A percentile compares a stretch with the other conserved stretches of the same genome.
Conservation (phyloP, 1,140 invertebrate species). For the Goniozus legneri region DNA sequence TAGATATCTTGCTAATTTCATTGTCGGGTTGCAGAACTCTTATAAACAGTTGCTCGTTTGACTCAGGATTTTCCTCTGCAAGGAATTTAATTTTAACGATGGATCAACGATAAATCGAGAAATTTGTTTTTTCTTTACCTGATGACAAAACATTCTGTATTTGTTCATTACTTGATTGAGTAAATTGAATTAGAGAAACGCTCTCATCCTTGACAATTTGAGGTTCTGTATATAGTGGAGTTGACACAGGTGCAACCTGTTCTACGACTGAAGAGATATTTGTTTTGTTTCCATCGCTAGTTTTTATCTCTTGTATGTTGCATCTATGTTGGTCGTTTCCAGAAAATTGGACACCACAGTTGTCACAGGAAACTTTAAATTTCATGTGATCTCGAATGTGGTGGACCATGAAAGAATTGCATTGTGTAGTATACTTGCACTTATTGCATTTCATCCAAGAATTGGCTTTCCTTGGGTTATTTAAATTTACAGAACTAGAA, state of each 20-base stretch:
- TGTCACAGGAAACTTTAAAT: slow-evolving; percentile 20
- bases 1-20: slow-evolving; percentile 8
- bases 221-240: slow-evolving; percentile 9
- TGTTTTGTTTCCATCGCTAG: no score
- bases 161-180: slow-evolving; percentile 13
- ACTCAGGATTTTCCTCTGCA: slow-evolving; percentile 10
- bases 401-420: slow-evolving; percentile 39
- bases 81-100: slow-evolving; percentile 6
- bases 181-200: slow-evolving; percentile 21
- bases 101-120: no score
- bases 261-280: no score
- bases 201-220: slow-evolving; percentile 16
- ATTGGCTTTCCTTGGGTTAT: slow-evolving; percentile 24
- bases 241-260: slow-evolving; percentile 8
- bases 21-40: slow-evolving; percentile 23
- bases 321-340: slow-evolving; percentile 7
- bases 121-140: slow-evolving; percentile 19
- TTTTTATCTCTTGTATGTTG: neutral
- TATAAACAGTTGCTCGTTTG: slow-evolving; percentile 18
- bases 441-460: slow-evolving; percentile 46
- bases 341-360: slow-evolving; percentile 21
- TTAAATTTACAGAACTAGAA: slow-evolving; percentile 12
- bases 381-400: slow-evolving; percentile 37
- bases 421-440: slow-evolving; percentile 45
- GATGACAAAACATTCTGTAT: slow-evolving; percentile 20